phyloP scores from a whole-genome alignment of 2,797 vertebrate species.

The Columba guinea region DNA sequence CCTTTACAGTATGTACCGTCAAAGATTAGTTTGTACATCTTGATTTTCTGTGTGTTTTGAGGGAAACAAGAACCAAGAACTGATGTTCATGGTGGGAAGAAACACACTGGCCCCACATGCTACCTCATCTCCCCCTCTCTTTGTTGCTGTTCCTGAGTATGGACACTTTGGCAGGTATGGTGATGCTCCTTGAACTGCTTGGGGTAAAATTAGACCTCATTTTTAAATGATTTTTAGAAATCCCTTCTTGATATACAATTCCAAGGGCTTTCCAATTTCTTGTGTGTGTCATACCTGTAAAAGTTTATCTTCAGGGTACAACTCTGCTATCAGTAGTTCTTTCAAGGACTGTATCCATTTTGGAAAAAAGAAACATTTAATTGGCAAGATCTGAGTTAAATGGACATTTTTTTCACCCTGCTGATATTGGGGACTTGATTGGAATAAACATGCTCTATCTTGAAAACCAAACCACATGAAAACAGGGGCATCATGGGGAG shows the following conservation, averaged over 20 bases:
- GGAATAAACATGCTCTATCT: background rate
- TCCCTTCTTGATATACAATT: background rate
- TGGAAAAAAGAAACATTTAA: background rate
- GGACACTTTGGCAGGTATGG: background rate
- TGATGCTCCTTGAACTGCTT: background rate
- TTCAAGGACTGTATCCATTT: background rate
- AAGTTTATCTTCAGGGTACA: background rate
- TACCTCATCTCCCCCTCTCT: background rate
- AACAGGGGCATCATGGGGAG: background rate
- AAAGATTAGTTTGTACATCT: background rate
- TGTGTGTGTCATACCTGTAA: background rate
- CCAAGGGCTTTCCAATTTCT: background rate
- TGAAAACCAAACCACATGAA: background rate
- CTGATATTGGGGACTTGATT: background rate
- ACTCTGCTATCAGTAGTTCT: background rate
- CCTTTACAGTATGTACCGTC: background rate
- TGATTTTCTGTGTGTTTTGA: background rate
- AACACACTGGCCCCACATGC: fast-evolving
- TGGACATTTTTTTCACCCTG: background rate
- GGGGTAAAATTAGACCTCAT: background rate
- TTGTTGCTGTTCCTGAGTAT: background rate
- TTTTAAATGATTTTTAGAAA: background rate
- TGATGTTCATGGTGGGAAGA: background rate
- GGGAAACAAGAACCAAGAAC: background rate
- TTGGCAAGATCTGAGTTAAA: background rate